phyloP scores from a whole-genome alignment of 2,113 vertebrate genomes.

The Xiphias gladius region DNA sequence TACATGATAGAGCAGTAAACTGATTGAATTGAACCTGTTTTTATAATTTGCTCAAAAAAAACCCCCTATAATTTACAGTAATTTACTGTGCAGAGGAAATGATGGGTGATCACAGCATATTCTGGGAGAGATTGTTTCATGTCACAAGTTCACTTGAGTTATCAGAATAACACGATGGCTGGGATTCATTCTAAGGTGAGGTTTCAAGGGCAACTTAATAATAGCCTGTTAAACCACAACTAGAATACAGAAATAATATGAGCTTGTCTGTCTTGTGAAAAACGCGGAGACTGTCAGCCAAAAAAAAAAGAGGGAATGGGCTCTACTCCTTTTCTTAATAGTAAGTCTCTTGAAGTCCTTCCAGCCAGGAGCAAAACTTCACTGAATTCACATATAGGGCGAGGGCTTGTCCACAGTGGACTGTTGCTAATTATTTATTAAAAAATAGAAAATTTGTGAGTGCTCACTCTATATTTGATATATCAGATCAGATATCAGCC shows the following conservation, averaged over 20 bases:
- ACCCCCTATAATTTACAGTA: neutral
- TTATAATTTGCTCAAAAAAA: neutral
- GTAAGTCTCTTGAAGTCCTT: neutral
- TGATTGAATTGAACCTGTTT: neutral
- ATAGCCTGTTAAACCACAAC: neutral
- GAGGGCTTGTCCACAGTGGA: no score
- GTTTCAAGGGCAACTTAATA: constrained; percentile 1
- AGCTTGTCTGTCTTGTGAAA: no score
- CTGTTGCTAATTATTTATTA: no score
- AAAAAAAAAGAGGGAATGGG: neutral
- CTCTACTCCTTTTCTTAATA: neutral
- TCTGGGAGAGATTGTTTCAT: neutral
- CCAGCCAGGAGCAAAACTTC: neutral
- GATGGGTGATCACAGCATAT: neutral
- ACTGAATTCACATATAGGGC: neutral
- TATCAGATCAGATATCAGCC: no score
- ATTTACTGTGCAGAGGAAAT: neutral
- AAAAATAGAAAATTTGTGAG: no score
- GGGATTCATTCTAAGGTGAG: neutral
- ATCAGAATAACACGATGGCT: neutral
- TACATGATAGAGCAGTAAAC: neutral
- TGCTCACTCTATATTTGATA: neutral
- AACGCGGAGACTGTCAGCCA: neutral
- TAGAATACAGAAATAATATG: neutral
- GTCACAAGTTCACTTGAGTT: neutral